Conservation (phyloP, 2,888 invertebrate genomes). For the Euplexia lucipara region DNA sequence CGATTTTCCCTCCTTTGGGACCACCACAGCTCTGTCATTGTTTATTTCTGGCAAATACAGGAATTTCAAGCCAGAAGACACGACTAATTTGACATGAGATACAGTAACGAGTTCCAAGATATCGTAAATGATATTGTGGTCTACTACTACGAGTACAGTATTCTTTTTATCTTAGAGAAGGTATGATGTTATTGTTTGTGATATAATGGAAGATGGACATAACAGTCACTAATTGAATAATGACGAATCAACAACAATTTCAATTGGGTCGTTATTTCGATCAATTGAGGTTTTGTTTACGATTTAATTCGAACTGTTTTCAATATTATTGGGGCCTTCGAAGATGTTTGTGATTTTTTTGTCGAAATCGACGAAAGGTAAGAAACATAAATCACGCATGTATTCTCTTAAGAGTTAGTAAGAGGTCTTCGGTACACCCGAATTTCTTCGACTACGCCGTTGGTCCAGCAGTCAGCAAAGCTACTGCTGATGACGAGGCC, state of each 20-base stretch:
- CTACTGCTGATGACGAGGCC: too few species aligned
- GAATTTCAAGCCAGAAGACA: constrained; percentile 7
- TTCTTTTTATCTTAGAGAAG: constrained; percentile 18
- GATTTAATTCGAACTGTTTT: constrained; percentile 25
- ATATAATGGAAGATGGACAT: constrained; percentile 22
- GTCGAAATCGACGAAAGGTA: neutral
- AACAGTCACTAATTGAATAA: constrained; percentile 6
- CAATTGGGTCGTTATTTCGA: constrained; percentile 20
- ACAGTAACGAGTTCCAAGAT: constrained; percentile 17
- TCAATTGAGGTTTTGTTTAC: constrained; percentile 42
- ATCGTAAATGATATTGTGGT: constrained; percentile 5
- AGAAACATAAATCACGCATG: too few species aligned
- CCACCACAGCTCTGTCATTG: too few species aligned
- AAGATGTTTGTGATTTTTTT: constrained; percentile 24
- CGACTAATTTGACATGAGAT: constrained; percentile 28
- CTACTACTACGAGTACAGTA: neutral
- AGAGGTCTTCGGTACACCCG: too few species aligned
- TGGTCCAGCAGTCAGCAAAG: too few species aligned
- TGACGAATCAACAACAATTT: constrained; percentile 26
- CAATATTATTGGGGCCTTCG: constrained; percentile 29
- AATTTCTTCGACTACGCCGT: too few species aligned
- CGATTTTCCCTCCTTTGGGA: too few species aligned
- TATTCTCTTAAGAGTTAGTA: too few species aligned
- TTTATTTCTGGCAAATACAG: constrained; percentile 25
- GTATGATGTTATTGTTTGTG: constrained; percentile 13